These are phyloP conservation scores for Watsonalla binaria DNA, from an alignment of 2,888 invertebrate species.

Conservation along the genomic window DNA sequence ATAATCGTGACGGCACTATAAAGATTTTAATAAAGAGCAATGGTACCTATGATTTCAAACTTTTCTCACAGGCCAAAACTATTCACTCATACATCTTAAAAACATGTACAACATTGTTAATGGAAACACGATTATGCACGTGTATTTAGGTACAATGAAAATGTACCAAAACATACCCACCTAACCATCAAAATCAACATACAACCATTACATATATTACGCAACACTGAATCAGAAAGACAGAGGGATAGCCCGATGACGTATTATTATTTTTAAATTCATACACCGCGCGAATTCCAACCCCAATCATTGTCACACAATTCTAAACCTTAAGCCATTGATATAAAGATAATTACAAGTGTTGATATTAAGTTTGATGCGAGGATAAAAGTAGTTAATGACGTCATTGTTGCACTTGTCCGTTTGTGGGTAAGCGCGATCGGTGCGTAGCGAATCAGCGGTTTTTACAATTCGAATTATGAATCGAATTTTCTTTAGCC, in stretches of 20 bases:
- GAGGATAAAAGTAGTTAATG: slow-evolving; percentile 32
- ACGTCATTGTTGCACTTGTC: slow-evolving; percentile 68
- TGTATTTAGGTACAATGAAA: slow-evolving; percentile 36
- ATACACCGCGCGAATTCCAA: slow-evolving; percentile 43
- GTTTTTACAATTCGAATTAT: slow-evolving; percentile 65
- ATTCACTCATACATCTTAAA: no score
- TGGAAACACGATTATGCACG: slow-evolving; percentile 7
- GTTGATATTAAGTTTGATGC: slow-evolving; percentile 7
- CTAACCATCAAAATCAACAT: slow-evolving; percentile 59
- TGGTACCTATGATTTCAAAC: no score
- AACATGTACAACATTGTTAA: no score
- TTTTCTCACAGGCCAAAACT: no score
- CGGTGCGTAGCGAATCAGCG: slow-evolving; percentile 63
- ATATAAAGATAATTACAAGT: slow-evolving; percentile 6
- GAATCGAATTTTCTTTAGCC: slow-evolving; percentile 44
- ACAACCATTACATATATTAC: slow-evolving; percentile 54
- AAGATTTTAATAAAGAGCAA: no score
- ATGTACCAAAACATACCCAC: slow-evolving; percentile 32
- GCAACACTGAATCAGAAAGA: slow-evolving; percentile 65
- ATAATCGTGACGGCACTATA: no score
- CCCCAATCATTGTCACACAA: slow-evolving; percentile 18
- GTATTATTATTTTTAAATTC: slow-evolving; percentile 74
- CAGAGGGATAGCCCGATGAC: slow-evolving; percentile 62
- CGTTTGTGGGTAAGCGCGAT: slow-evolving; percentile 47
- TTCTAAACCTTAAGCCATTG: slow-evolving; percentile 22